Base-by-base conservation (phyloP, 2,888 invertebrate species). In the Cheiracanthium punctorium region DNA sequence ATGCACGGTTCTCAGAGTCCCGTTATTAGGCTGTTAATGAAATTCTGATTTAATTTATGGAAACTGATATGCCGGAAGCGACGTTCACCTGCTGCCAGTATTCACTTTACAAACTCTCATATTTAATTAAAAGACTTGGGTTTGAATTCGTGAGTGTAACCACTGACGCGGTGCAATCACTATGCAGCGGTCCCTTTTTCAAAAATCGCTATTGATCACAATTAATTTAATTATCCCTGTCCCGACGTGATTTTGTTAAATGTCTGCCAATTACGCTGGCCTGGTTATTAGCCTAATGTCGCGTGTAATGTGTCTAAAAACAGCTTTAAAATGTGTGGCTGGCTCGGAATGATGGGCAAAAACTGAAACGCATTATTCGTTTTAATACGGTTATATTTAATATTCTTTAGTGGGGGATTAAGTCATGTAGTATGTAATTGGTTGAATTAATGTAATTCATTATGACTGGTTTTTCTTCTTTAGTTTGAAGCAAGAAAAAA, bases 141-240 rank as follows among this genome's bases (percentile, higher is more conserved):
- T 58, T 58, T 58, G 58, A 58, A 58, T 58, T 58, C 24, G 58
- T n/a, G 24, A 58, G 58, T 24, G 24, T 58, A 58, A 58, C 58
- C 58, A 58, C 58, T 24, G 58, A 58, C 58, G 58, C 20, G 58
- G 20, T 58, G 58, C 58, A 58, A 58, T 58, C 58, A 58, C 58
- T 58, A 58, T 58, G 20, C 4, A 58, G 58, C 58, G 58, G 58
- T 58, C 24, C 58, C 43, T 48, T 80, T 80, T 74, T 43, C 48
- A 48, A 73, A 70, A 79, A 75, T 75, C 58, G 41, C 74, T 72
- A 84, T 84, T 71, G 82, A 84, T 84, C 67, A 65, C 72, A 24
- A 67, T 84, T 84, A 73, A 84, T 84, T 77, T 43, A 84, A 84
- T 84, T 79, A 77, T 48, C 24, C 82, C 37, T 77, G 77, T 65